Conservation (phyloP, 2,888 invertebrate species). For the Phengaris alcon region DNA sequence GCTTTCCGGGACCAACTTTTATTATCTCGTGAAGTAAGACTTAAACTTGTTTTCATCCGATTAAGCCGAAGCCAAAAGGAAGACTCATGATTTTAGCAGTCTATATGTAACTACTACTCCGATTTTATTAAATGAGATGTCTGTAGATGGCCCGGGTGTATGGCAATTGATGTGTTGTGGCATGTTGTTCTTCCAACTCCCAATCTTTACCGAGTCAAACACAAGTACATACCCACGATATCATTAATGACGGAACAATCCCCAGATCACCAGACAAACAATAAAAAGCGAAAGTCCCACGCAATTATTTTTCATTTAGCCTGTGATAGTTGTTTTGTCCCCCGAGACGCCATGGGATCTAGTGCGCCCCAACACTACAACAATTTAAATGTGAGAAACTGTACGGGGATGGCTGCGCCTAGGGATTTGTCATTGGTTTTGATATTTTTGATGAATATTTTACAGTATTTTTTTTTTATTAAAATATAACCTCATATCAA, state of each 20-base stretch:
- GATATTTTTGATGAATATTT: background rate
- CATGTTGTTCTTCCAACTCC: too few relatives aligned
- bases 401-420: constrained; percentile 46
- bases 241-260: background rate
- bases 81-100: too few relatives aligned
- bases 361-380: constrained; percentile 59
- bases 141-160: too few relatives aligned
- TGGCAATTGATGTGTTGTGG: too few relatives aligned
- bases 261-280: background rate
- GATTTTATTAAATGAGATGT: too few relatives aligned
- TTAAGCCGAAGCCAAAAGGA: too few relatives aligned
- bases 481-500: too few relatives aligned
- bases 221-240: background rate
- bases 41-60: too few relatives aligned
- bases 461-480: background rate
- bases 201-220: too few relatives aligned
- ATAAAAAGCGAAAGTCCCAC: constrained; percentile 35
- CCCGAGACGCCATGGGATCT: constrained; percentile 61
- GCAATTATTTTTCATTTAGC: constrained; percentile 78
- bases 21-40: too few relatives aligned
- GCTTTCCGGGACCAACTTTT: too few relatives aligned
- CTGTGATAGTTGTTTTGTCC: constrained; percentile 57
- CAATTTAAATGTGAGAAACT: constrained; percentile 70
- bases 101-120: too few relatives aligned
- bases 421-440: constrained; percentile 58